Evolutionary conservation across 37 sponge, comb jelly and placozoan species (phyloP).

Genomic region (Oopsacas minuta): DNA sequence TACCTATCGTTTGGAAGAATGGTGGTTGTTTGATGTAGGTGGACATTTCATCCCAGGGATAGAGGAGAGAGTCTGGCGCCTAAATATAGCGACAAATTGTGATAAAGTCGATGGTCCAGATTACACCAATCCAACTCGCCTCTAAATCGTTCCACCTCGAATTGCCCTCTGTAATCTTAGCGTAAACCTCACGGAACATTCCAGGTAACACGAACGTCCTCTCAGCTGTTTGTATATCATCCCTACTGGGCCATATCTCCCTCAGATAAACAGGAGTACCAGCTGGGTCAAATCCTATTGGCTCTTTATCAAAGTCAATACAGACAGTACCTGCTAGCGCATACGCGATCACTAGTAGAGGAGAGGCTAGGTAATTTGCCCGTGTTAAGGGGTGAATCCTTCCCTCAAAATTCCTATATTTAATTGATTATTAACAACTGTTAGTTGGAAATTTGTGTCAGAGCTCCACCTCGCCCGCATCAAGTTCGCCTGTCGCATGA

Average conservation of each 20-base stretch:
- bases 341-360: slow-evolving; percentile 81
- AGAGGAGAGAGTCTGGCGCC: slow-evolving; percentile 55
- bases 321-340: slow-evolving; percentile 77
- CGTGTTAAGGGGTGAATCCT: slow-evolving; percentile 80
- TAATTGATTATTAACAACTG: no score
- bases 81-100: neutral
- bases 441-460: no score
- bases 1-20: slow-evolving; percentile 68
- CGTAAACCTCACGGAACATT: slow-evolving; percentile 78
- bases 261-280: slow-evolving; percentile 63
- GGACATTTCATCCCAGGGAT: slow-evolving; percentile 66
- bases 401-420: slow-evolving; percentile 75
- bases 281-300: slow-evolving; percentile 37
- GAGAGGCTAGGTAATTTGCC: slow-evolving; percentile 89
- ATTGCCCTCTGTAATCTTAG: slow-evolving; percentile 59
- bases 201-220: slow-evolving; percentile 62
- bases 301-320: slow-evolving; percentile 82
- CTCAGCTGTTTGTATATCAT: slow-evolving; percentile 65
- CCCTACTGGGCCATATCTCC: slow-evolving; percentile 83
- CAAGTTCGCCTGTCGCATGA: no score
- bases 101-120: no score
- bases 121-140: no score
- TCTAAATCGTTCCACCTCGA: slow-evolving; percentile 56
- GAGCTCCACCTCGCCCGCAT: no score
- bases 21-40: slow-evolving; percentile 86